Base-by-base conservation (phyloP, 2,113 vertebrate species). In the Erpornis zantholeuca region DNA sequence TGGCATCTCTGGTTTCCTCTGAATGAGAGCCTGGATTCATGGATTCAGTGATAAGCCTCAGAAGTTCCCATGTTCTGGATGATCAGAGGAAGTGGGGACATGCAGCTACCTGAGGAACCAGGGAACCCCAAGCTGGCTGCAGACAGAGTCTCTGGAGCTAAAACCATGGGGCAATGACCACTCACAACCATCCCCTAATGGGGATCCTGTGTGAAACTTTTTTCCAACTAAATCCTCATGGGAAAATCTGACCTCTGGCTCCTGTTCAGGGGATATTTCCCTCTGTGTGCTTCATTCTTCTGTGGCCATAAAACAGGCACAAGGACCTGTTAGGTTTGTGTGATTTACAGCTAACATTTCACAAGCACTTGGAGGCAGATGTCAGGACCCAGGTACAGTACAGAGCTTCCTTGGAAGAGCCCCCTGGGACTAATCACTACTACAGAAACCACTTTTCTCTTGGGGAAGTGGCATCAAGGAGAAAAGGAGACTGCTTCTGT, bases 31-130 rank as follows among this genome's bases (percentile, higher is more conserved):
- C 20, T 69, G 60, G 38, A 22, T 53, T 72, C 36, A 16, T 28
- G 44, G 47, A 9, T 40, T 84, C 12, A 4, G n/a, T 53, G 52
- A 35, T 21, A 78, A 92, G 50, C 13, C 31, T 8, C 17, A 63
- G 1, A 9, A 86, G 18, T 40, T 68, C n/a, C 33, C 0, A 0
- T 9, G 0, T 22, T 76, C 68, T 72, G 31, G 15, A 45, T 53
- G 40, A 59, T 4, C 24, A n/a, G n/a, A 27, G 18, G 10, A 42
- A 3, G 0, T 50, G 44, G 22, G 25, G 22, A 52, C 1, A 0
- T 28, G 40, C 56, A 54, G 9, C 31, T 35, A 2, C 35, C n/a
- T 81, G 50, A 88, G 50, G 50, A 73, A 14, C 15, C 29, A 68
- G 23, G 15, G n/a, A 76, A 64, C 40, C 24, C 61, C 5, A 9